These are phyloP conservation scores for Venturia canescens DNA, from an alignment of 1,140 invertebrate species.

Conservation along the genomic window DNA sequence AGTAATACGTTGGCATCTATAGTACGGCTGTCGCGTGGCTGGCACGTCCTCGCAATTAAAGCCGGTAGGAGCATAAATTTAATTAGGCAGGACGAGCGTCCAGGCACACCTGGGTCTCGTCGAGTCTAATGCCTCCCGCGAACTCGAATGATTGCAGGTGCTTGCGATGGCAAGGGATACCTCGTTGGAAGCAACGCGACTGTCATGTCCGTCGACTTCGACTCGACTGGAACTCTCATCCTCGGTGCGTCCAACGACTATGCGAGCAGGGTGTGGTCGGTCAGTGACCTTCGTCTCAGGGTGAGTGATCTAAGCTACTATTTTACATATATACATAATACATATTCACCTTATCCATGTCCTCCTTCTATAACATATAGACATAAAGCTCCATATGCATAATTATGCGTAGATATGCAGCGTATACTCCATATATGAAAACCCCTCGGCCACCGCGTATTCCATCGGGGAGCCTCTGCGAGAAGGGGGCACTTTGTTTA, in stretches of 20 bases:
- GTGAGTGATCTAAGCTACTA: slow-evolving; percentile 79
- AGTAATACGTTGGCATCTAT: slow-evolving; percentile 27
- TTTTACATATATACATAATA: slow-evolving; percentile 9
- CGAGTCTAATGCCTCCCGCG: slow-evolving; percentile 43
- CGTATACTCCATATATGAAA: background rate
- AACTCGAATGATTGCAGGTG: slow-evolving; percentile 77
- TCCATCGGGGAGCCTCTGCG: background rate
- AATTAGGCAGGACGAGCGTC: slow-evolving; percentile 61
- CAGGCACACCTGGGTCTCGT: slow-evolving; percentile 52
- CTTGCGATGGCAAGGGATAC: slow-evolving; percentile 84
- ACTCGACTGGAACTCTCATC: slow-evolving; percentile 90
- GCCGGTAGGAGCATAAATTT: slow-evolving; percentile 63
- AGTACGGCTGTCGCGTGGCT: slow-evolving; percentile 38
- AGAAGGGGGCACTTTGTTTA: background rate
- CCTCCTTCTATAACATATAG: background rate
- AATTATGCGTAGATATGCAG: background rate
- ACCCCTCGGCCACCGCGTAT: background rate
- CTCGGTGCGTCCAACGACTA: slow-evolving; percentile 96
- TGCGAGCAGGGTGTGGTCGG: slow-evolving; percentile 95
- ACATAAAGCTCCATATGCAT: background rate
- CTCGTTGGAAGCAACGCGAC: slow-evolving; percentile 94
- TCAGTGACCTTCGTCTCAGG: slow-evolving; percentile 92
- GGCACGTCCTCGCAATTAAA: slow-evolving; percentile 45
- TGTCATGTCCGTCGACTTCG: slow-evolving; percentile 97
- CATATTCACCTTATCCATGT: background rate